Evolutionary conservation across 1,140 invertebrate species (phyloP).

Genomic region (Trigoniulus corallinus): DNA sequence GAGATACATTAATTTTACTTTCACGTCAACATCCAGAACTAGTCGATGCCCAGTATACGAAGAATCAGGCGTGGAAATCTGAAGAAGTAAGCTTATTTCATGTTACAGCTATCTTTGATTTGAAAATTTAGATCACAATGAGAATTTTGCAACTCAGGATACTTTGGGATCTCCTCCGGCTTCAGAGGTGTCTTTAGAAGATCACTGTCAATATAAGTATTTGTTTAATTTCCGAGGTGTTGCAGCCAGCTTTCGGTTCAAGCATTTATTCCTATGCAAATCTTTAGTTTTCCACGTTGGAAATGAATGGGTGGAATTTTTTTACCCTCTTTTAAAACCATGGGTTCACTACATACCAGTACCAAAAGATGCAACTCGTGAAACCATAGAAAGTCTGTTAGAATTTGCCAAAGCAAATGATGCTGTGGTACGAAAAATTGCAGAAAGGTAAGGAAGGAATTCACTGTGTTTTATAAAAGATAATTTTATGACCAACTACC

Average conservation of each 20-base stretch:
- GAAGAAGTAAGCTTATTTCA: slow-evolving; percentile 37
- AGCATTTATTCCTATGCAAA: slow-evolving; percentile 85
- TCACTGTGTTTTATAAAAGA: slow-evolving; percentile 1
- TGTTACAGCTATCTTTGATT: neutral
- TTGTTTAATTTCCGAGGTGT: slow-evolving; percentile 93
- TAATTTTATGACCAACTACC: neutral
- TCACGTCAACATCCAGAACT: slow-evolving; percentile 59
- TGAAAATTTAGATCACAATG: neutral
- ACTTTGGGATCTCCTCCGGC: slow-evolving; percentile 69
- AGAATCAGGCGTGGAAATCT: slow-evolving; percentile 97
- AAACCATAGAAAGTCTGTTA: slow-evolving; percentile 42
- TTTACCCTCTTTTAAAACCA: slow-evolving; percentile 75
- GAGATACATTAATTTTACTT: slow-evolving; percentile 74
- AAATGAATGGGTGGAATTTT: slow-evolving; percentile 90
- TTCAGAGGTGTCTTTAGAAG: slow-evolving; percentile 69
- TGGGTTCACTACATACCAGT: slow-evolving; percentile 95
- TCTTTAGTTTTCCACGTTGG: slow-evolving; percentile 94
- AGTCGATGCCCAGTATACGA: slow-evolving; percentile 86
- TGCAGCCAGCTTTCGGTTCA: slow-evolving; percentile 90
- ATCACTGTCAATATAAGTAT: slow-evolving; percentile 87
- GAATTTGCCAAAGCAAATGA: slow-evolving; percentile 64
- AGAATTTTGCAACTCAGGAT: slow-evolving; percentile 36
- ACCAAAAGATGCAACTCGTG: slow-evolving; percentile 41
- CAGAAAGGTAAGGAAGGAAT: slow-evolving; percentile 30
- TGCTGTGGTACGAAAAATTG: slow-evolving; percentile 54